phyloP scores from a whole-genome alignment of 2,113 vertebrate genomes.

The Oceanodroma tethys region DNA sequence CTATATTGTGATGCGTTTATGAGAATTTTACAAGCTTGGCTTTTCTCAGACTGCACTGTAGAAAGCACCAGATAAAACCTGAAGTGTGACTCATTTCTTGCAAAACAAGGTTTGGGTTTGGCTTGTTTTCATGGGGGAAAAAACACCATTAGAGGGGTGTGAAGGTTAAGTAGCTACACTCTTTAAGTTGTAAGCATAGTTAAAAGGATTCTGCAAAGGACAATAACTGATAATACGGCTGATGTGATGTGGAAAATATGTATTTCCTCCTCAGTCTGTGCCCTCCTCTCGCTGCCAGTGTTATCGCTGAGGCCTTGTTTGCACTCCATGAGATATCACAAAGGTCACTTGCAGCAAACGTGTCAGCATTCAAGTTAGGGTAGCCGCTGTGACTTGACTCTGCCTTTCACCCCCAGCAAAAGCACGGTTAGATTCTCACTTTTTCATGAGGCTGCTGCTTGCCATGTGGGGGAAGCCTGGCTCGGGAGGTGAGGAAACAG shows the following conservation, averaged over 20 bases:
- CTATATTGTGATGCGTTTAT: not conserved
- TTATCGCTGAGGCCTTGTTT: slow-evolving; percentile 36
- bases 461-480: not conserved
- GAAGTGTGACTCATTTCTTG: not conserved
- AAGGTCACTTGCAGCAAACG: not conserved
- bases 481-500: fast-evolving
- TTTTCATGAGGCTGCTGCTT: not conserved
- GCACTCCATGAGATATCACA: not conserved
- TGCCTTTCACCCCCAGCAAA: not conserved
- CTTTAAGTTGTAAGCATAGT: not conserved
- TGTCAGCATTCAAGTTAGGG: not conserved
- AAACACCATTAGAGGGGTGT: not conserved
- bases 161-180: not conserved
- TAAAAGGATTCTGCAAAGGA: slow-evolving; percentile 49
- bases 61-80: not conserved
- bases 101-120: not conserved
- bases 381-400: not conserved
- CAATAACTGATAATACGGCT: slow-evolving; percentile 49
- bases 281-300: slow-evolving; percentile 38
- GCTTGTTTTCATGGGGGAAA: not conserved
- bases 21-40: not conserved
- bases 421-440: not conserved
- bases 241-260: slow-evolving; percentile 84
- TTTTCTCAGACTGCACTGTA: not conserved
- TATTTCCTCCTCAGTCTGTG: slow-evolving; percentile 78